Evolutionary conservation across 2,888 invertebrate genomes (phyloP).

Genomic region (Tipula helvola): DNA sequence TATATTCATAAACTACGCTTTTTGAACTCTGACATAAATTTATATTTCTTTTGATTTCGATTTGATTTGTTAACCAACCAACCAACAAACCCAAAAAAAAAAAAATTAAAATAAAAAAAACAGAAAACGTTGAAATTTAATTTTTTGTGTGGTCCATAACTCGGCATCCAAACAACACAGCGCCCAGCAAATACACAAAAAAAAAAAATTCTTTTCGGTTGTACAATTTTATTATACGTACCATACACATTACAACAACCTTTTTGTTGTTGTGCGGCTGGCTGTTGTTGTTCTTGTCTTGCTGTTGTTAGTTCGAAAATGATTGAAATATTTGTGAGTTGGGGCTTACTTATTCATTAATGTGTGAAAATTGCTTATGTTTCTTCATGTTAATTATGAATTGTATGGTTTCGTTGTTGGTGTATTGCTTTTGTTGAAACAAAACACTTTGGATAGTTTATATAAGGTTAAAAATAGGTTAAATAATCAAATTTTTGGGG

Average conservation of each 20-base stretch:
- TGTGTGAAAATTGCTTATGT: slow-evolving; percentile 4
- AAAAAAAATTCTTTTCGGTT: background rate
- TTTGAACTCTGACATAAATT: background rate
- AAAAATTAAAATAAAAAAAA: too few relatives aligned
- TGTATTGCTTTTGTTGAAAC: background rate
- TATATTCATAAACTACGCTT: background rate
- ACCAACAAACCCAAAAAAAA: background rate
- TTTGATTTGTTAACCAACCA: background rate
- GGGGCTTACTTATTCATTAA: background rate
- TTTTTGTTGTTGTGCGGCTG: background rate
- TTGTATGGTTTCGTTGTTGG: background rate
- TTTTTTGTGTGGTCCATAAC: slow-evolving; percentile 4
- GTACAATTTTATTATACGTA: background rate
- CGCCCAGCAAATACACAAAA: background rate
- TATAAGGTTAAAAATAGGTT: background rate
- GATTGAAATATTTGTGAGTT: slow-evolving; percentile 4
- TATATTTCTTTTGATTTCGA: background rate
- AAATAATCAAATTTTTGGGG: background rate
- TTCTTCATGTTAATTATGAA: background rate
- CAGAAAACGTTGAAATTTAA: background rate
- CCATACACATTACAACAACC: background rate
- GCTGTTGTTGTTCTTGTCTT: background rate
- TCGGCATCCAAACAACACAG: background rate
- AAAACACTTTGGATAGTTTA: background rate
- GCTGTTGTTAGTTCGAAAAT: background rate